phyloP scores from a whole-genome alignment of 2,113 vertebrate species.

The Himantopus leucocephalus region DNA sequence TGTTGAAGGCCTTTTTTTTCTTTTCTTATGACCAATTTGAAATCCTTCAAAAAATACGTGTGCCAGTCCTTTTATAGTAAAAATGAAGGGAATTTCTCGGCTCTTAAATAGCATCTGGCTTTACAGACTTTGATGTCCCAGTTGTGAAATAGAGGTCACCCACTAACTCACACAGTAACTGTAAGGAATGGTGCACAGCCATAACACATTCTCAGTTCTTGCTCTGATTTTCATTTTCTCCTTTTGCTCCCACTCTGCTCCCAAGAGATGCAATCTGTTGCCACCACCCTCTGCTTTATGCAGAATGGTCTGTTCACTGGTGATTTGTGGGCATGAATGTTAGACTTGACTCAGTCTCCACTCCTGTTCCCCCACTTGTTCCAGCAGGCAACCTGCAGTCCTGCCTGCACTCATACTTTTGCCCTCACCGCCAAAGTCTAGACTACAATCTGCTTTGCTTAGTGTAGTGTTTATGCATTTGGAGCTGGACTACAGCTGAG shows the following conservation, averaged over 20 bases:
- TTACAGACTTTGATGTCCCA: background rate
- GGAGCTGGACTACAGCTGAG: background rate
- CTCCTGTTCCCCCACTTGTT: background rate
- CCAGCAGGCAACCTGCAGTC: background rate
- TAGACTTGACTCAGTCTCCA: background rate
- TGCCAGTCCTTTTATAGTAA: slow-evolving; percentile 40
- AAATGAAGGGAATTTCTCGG: background rate
- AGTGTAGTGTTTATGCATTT: background rate
- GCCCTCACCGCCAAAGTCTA: background rate
- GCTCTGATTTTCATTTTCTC: background rate
- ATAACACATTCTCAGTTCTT: background rate
- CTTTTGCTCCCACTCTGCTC: background rate
- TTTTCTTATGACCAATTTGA: background rate
- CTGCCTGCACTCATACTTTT: background rate
- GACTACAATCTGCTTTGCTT: background rate
- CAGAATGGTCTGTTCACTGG: background rate
- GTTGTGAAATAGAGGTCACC: background rate
- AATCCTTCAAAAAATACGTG: background rate
- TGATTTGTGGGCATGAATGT: background rate
- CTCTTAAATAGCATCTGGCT: background rate
- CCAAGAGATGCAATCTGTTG: background rate
- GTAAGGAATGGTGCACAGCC: background rate
- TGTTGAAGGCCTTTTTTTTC: background rate
- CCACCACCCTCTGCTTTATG: background rate
- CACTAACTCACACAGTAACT: background rate